Conservation (phyloP, 2,113 vertebrate species). For the Tinamus guttatus region DNA sequence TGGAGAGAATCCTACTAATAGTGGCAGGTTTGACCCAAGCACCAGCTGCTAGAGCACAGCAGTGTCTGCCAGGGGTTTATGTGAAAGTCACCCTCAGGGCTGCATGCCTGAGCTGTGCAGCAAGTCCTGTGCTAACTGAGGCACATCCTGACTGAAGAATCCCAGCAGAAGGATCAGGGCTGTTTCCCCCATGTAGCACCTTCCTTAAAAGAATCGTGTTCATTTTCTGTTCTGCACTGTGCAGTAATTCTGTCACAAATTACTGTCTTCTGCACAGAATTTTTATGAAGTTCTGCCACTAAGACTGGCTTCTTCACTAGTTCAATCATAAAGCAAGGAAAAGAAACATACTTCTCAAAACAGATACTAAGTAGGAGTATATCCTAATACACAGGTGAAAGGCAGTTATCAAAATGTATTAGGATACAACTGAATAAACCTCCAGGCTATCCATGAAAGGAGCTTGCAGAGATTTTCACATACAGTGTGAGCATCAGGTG, state of each 20-base stretch:
- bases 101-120: neutral
- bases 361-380: neutral
- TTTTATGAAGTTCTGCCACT: neutral
- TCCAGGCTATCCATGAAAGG: neutral
- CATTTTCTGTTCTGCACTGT: neutral
- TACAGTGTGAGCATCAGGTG: fast-evolving
- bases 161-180: neutral
- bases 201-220: neutral
- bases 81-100: neutral
- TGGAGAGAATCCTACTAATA: neutral
- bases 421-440: neutral
- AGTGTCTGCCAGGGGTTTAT: neutral
- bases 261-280: neutral
- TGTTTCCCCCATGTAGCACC: neutral
- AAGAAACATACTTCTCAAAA: neutral
- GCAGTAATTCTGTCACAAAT: neutral
- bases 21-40: neutral
- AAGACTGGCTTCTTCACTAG: neutral
- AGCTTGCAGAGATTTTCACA: neutral
- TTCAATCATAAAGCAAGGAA: neutral
- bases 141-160: neutral
- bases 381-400: neutral
- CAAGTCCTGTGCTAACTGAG: neutral
- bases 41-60: neutral
- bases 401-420: neutral